Evolutionary conservation across 2,888 invertebrate species (phyloP), one percentile per base, ranked within the genome.

Genomic region (Aphidius colemani): DNA sequence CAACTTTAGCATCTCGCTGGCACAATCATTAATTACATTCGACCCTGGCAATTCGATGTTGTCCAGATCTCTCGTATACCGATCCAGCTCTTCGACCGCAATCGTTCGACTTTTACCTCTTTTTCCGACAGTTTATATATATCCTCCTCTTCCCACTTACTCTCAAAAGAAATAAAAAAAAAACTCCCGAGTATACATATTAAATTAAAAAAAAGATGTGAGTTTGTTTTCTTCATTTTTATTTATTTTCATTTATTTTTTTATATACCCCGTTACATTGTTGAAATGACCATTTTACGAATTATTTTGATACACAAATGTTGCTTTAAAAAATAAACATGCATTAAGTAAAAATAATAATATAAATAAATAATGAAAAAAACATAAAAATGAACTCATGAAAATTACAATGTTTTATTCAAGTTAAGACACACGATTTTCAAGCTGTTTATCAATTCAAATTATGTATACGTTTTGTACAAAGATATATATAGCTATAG

Each of bases 221-320:
- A 64, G 68, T 71, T 71, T 69, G 67, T 73, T 73, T 67, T 70
- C 71, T 70, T 69, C 70, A 59, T 63, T 59, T 61, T 62, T 53
- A 53, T 62, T 65, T 66, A 65, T 63, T 46, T 53, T 46, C 13
- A 18, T 18, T 18, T 18, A 18, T 18, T 3, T 43, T 7, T n/a
- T 30, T 40, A 9, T 30, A 44, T 51, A 30, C 46, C 40, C 59
- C 59, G 44, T 57, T 53, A 61, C 58, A 48, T 18, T 45, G 41
- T 55, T n/a, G 45, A 61, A 30, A 44, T 50, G 41, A 61, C 68
- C 49, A 30, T 53, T 63, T 63, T 40, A 67, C 65, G 50, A 57
- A 64, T 66, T 61, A 60, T 57, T 57, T 48, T 10, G 13, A 50
- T 18, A 59, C 44, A 49, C 43, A 50, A 18, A 18, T 18, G 13